Conservation (phyloP, 2,888 invertebrate species). For the Thereva nobilitata region DNA sequence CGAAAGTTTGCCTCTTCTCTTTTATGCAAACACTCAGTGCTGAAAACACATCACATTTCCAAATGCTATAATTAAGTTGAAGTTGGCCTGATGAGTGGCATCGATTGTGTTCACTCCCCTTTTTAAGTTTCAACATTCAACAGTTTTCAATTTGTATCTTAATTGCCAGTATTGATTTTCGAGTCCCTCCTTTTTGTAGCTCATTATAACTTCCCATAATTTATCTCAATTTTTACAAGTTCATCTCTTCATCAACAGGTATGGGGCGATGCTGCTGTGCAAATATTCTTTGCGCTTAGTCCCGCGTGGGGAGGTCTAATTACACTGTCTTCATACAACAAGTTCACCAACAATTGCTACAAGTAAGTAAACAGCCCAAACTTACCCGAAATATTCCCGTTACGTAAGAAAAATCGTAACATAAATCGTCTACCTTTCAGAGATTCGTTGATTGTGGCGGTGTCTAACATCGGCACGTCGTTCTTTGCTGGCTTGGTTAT, state of each 20-base stretch:
- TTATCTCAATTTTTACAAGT: too few relatives aligned
- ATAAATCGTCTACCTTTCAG: constrained; percentile 58
- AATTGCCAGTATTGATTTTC: too few relatives aligned
- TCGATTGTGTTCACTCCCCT: too few relatives aligned
- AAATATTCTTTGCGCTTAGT: constrained; percentile 85
- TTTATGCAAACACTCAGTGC: too few relatives aligned
- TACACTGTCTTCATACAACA: constrained; percentile 82
- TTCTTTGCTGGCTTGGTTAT: constrained; percentile 81
- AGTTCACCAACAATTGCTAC: constrained; percentile 81
- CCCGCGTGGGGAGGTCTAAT: constrained; percentile 87
- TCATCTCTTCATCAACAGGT: constrained; percentile 59
- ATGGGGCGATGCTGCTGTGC: constrained; percentile 83
- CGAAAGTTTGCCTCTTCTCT: too few relatives aligned
- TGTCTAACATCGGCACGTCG: constrained; percentile 77
- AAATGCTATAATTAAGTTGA: too few relatives aligned
- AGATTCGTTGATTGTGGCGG: constrained; percentile 75
- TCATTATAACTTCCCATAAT: too few relatives aligned
- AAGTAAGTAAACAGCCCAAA: constrained; percentile 59
- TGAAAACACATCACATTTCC: too few relatives aligned
- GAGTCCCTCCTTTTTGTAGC: too few relatives aligned
- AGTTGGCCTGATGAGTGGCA: too few relatives aligned
- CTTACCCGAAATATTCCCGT: background rate
- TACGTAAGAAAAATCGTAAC: background rate
- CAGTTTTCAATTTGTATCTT: too few relatives aligned
- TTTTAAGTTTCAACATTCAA: too few relatives aligned